These are phyloP conservation scores for Morelia viridis DNA, from an alignment of 2,797 vertebrate genomes.

Conservation along the genomic window DNA sequence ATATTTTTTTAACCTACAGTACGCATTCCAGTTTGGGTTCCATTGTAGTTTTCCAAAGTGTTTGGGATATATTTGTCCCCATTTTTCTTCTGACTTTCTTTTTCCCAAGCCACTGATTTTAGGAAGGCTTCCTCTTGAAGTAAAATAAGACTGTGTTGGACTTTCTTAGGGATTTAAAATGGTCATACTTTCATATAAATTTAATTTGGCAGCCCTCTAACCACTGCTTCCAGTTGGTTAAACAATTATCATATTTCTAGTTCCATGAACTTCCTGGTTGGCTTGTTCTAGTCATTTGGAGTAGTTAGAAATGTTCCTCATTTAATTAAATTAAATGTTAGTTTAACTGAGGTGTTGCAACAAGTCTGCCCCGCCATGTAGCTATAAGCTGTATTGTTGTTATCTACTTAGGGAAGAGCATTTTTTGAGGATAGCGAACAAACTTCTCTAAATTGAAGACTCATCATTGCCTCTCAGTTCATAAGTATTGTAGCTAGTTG, in stretches of 20 bases:
- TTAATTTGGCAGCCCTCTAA: not conserved
- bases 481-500: no score
- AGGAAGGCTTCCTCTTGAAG: not conserved
- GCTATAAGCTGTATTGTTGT: not conserved
- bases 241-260: not conserved
- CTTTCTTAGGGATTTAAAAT: not conserved
- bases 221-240: not conserved
- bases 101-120: not conserved
- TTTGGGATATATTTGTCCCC: not conserved
- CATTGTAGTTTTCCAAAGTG: not conserved
- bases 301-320: not conserved
- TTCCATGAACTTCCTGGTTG: not conserved
- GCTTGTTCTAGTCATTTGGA: not conserved
- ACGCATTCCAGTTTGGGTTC: not conserved
- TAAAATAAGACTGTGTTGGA: not conserved
- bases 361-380: not conserved
- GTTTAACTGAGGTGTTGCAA: not conserved
- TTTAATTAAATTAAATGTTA: not conserved
- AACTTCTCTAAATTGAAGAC: not conserved
- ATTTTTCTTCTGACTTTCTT: not conserved
- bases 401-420: not conserved
- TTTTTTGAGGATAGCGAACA: not conserved
- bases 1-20: not conserved
- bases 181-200: not conserved
- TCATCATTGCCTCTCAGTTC: not conserved